Evolutionary conservation across 1,140 invertebrate species (phyloP).

Genomic region (Euschistus heros): DNA sequence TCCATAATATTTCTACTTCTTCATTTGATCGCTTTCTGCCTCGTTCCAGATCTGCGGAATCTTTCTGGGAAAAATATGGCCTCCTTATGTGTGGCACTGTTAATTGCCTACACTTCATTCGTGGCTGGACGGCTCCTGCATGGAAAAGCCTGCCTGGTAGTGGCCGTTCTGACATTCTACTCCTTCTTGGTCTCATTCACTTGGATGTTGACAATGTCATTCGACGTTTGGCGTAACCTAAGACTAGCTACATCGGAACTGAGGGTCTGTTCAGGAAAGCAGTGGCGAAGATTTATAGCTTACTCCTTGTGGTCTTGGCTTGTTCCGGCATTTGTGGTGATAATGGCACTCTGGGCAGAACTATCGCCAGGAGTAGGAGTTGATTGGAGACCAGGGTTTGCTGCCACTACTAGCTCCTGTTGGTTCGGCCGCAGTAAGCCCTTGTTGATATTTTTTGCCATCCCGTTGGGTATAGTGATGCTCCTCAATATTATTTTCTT

Average conservation of each 20-base stretch:
- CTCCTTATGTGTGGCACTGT: conserved; percentile 38
- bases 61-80: conserved; percentile 44
- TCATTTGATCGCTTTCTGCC: conserved; percentile 39
- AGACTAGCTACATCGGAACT: conserved; percentile 41
- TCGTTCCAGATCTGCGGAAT: conserved; percentile 41
- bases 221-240: conserved; percentile 46
- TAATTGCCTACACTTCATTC: conserved; percentile 40
- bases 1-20: conserved; percentile 40
- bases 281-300: conserved; percentile 38
- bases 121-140: conserved; percentile 34
- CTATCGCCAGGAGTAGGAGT: conserved; percentile 33
- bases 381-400: conserved; percentile 39
- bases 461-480: conserved; percentile 41
- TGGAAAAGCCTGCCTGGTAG: conserved; percentile 32
- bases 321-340: conserved; percentile 39
- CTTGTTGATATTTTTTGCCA: conserved; percentile 43
- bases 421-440: conserved; percentile 45
- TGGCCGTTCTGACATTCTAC: conserved; percentile 42
- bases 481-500: conserved; percentile 43
- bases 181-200: conserved; percentile 44
- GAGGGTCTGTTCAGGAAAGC: conserved; percentile 35
- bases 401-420: conserved; percentile 35
- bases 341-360: conserved; percentile 40
- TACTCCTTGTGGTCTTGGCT: conserved; percentile 47
- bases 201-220: conserved; percentile 50